These are phyloP conservation scores for Reinhardtius hippoglossoides DNA, from an alignment of 2,113 vertebrate species.

Conservation along the genomic window DNA sequence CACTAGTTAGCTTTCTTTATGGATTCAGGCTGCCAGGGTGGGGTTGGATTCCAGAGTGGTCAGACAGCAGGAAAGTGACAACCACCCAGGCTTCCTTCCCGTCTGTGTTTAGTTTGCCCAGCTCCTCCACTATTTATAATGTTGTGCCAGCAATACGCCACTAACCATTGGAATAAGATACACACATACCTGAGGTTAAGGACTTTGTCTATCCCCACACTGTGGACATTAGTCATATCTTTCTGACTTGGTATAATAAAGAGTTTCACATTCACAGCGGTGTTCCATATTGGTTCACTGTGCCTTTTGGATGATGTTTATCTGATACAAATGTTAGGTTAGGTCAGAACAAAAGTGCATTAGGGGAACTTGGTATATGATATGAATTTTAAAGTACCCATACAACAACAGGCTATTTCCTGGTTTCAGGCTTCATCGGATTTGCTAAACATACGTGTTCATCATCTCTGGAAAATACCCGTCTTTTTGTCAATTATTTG, in stretches of 20 bases:
- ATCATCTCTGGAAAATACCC: constrained; percentile 38
- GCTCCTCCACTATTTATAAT: constrained; percentile 13
- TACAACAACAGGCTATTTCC: background rate
- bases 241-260: background rate
- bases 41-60: constrained; percentile 64
- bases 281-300: background rate
- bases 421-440: constrained; percentile 20
- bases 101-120: constrained; percentile 27
- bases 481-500: constrained; percentile 50
- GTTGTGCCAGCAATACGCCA: background rate
- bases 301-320: background rate
- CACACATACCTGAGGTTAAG: constrained; percentile 24
- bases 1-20: background rate
- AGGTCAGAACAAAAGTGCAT: background rate
- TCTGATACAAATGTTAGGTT: background rate
- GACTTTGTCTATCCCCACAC: background rate
- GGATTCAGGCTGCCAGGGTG: constrained; percentile 35
- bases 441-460: background rate
- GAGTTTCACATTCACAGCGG: background rate
- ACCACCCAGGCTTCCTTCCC: constrained; percentile 65
- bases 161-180: constrained; percentile 19
- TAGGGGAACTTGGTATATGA: background rate
- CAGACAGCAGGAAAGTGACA: constrained; percentile 61
- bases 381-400: background rate
- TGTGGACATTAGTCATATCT: background rate